A percentile compares a stretch with the other conserved stretches of the same genome.
phyloP scores from a whole-genome alignment of 2,888 invertebrate species.

The Diarsia rubi region DNA sequence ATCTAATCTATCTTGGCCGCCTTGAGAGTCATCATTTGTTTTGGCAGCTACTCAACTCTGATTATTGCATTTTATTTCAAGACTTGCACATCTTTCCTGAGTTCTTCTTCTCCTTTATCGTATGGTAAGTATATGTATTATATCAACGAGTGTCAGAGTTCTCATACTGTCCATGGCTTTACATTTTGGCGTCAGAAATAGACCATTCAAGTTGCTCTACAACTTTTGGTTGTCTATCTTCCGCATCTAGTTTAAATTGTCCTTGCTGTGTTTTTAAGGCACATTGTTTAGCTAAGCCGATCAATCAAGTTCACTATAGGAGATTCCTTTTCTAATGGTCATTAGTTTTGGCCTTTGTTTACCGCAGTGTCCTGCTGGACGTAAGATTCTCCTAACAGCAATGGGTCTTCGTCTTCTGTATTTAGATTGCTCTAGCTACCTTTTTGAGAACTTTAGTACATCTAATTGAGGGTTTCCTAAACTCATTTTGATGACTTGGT shows the following conservation, averaged over 20 bases:
- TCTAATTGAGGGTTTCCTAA: background rate
- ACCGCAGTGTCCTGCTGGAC: background rate
- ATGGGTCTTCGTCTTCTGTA: background rate
- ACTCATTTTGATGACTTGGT: no score
- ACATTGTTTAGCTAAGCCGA: background rate
- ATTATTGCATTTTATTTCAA: background rate
- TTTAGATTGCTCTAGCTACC: background rate
- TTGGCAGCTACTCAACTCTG: background rate
- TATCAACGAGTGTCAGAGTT: no score
- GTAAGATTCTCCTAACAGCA: background rate
- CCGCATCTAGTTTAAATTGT: background rate
- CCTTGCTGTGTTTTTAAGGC: background rate
- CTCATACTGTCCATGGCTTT: no score
- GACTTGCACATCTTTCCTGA: background rate
- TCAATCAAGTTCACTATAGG: background rate
- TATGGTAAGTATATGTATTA: no score
- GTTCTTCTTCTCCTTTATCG: no score
- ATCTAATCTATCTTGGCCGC: no score
- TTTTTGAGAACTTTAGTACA: background rate
- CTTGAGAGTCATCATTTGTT: background rate
- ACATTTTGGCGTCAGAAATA: no score
- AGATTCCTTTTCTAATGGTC: background rate
- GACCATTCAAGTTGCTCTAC: background rate
- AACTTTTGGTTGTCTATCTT: background rate
- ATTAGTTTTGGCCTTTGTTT: background rate